Evolutionary conservation across 92 coral and sea anemone species (phyloP), one percentile per base, ranked within the genome.

Genomic region (Phenganax stokvisi): DNA sequence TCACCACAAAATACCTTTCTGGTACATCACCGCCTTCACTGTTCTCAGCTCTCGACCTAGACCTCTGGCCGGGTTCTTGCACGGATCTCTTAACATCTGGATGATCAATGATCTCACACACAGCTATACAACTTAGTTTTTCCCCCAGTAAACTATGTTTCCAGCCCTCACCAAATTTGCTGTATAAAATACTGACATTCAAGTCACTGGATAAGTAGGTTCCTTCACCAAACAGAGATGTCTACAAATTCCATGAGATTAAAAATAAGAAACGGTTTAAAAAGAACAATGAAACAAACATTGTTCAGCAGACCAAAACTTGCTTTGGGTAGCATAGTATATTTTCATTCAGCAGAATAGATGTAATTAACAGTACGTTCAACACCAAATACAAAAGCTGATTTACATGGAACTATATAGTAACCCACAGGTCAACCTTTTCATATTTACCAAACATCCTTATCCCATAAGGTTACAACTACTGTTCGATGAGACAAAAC

Each of bases 1-100:
- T 92, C 64, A 96, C 99, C 54, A 96, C 97, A 86, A 92, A 96
- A 80, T 96, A 96, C 81, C 89, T 87, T 80, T 96, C 99, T 0
- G 99, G 99, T 0, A 96, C 99, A 86, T 96, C 96, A 6, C 99
- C 99, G 31, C 92, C 99, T 74, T 90, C 91, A 51, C 99, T 96
- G 81, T 92, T 92, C 59, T 86, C 83, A n/a, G 97, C 97, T 80
- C 94, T 79, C 3, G 97, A 93, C 51, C 99, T 79, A 44, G 92
- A 74, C n/a, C 92, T 84, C 37, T 60, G 74, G 29, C 80, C 88
- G 54, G 85, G 57, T 29, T 84, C 87, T 68, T 96, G 87, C 44
- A 90, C 81, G 58, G 96, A 85, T 62, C 99, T 90, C 59, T 96
- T 96, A 29, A 96, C 99, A 69, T 93, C 99, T 57, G 99, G 96